A percentile compares a stretch with the other conserved stretches of the same genome.
These are phyloP conservation scores for Rotaria macrura DNA, from an alignment of 2,888 invertebrate species.

Conservation along the genomic window DNA sequence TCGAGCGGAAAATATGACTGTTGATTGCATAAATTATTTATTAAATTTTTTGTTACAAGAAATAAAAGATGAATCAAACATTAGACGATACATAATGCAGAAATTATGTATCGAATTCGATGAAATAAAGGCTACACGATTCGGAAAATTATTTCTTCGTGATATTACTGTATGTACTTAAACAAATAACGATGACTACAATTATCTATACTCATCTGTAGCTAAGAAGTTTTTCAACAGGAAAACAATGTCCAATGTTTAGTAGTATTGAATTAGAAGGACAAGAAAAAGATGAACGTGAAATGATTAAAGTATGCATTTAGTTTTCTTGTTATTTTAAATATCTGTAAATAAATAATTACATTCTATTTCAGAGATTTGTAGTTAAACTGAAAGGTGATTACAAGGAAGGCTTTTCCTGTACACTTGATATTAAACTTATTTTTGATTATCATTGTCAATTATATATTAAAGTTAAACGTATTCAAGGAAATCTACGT, in stretches of 20 bases:
- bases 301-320: neutral
- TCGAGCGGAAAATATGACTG: neutral
- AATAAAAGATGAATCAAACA: conserved; percentile 68
- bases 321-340: too few relatives aligned
- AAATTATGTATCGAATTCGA: conserved; percentile 76
- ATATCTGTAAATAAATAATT: too few relatives aligned
- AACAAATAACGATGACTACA: neutral
- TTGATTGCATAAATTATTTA: conserved; percentile 61
- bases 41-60: conserved; percentile 84
- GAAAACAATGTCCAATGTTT: neutral
- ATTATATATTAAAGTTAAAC: conserved; percentile 73
- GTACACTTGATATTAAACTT: conserved; percentile 82
- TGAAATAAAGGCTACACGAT: conserved; percentile 71
- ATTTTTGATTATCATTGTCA: conserved; percentile 79
- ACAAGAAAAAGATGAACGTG: neutral
- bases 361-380: conserved; percentile 18
- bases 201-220: neutral
- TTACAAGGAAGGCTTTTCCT: conserved; percentile 80
- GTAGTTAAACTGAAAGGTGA: conserved; percentile 73
- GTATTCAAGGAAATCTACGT: conserved; percentile 68
- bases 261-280: neutral
- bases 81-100: conserved; percentile 70
- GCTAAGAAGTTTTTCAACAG: neutral
- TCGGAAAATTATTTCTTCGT: conserved; percentile 52
- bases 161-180: neutral